phyloP scores from a whole-genome alignment of 2,888 invertebrate genomes.

The Cataglyphis cursor region DNA sequence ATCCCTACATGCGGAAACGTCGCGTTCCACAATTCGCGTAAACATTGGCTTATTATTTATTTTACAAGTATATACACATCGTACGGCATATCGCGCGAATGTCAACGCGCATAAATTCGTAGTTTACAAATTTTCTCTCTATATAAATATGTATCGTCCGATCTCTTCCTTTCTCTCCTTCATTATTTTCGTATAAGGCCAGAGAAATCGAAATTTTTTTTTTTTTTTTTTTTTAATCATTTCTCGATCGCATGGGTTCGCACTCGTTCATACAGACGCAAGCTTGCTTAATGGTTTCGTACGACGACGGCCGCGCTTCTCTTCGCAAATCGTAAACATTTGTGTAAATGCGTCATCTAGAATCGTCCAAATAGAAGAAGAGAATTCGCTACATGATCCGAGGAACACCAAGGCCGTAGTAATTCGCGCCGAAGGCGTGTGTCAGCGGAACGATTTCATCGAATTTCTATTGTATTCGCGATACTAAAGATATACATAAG shows the following conservation, averaged over 20 bases:
- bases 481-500: conserved; percentile 8
- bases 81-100: conserved; percentile 49
- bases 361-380: not conserved
- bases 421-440: conserved; percentile 31
- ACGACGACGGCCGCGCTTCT: not conserved
- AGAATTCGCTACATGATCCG: conserved; percentile 26
- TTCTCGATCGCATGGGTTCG: conserved; percentile 7
- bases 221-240: not conserved
- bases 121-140: conserved; percentile 61
- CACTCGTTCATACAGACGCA: conserved; percentile 4
- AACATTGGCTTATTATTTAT: conserved; percentile 39
- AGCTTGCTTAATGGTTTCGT: not conserved
- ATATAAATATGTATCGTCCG: conserved; percentile 39
- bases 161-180: not conserved
- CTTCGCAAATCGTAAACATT: conserved; percentile 11
- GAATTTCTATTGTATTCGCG: conserved; percentile 27
- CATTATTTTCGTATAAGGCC: conserved; percentile 55
- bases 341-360: conserved; percentile 4
- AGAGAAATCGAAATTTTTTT: conserved; percentile 35
- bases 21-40: conserved; percentile 35
- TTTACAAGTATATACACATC: conserved; percentile 82
- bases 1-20: conserved; percentile 23
- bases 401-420: conserved; percentile 39
- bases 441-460: conserved; percentile 5
- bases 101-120: conserved; percentile 20